A percentile compares a stretch with the other conserved stretches of the same genome.
phyloP scores from a whole-genome alignment of 2,113 vertebrate genomes.

The Oreocharis arfaki region DNA sequence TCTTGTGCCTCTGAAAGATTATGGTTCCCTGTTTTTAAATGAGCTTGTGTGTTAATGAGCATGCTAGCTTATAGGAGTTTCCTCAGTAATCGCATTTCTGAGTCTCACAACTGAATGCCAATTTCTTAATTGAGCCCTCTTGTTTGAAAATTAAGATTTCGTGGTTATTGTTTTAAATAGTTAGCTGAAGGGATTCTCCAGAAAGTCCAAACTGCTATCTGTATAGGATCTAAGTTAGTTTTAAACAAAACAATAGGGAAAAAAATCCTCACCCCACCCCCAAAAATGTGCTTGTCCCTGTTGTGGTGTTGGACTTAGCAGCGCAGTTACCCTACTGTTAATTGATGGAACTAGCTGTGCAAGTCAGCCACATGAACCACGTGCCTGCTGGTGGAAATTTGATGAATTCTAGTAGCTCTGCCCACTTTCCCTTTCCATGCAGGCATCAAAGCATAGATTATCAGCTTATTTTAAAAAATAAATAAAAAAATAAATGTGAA shows the following conservation, averaged over 20 bases:
- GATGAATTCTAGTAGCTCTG: neutral
- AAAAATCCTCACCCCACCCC: neutral
- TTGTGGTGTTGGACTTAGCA: neutral
- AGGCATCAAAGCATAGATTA: slow-evolving; percentile 14
- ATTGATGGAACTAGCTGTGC: neutral
- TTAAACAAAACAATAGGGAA: neutral
- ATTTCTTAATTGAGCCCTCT: slow-evolving; percentile 33
- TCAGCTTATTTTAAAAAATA: neutral
- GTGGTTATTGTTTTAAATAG: slow-evolving; percentile 42
- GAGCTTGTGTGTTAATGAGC: slow-evolving; percentile 26
- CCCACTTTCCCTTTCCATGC: slow-evolving; percentile 1
- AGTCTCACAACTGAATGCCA: slow-evolving; percentile 36
- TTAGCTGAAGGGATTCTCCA: slow-evolving; percentile 40
- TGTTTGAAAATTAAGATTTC: slow-evolving; percentile 21
- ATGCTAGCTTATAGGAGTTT: slow-evolving; percentile 7
- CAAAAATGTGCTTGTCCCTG: neutral
- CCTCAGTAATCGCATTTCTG: slow-evolving; percentile 1
- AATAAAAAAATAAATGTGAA: neutral
- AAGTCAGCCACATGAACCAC: neutral
- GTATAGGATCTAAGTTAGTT: neutral
- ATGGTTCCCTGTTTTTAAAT: slow-evolving; percentile 19
- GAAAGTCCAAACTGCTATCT: neutral
- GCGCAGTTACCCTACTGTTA: neutral
- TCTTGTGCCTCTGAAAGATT: slow-evolving; percentile 7
- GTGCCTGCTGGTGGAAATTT: neutral